Evolutionary conservation across 2,113 vertebrate species (phyloP).

Genomic region (Tretioscincus oriximinensis): DNA sequence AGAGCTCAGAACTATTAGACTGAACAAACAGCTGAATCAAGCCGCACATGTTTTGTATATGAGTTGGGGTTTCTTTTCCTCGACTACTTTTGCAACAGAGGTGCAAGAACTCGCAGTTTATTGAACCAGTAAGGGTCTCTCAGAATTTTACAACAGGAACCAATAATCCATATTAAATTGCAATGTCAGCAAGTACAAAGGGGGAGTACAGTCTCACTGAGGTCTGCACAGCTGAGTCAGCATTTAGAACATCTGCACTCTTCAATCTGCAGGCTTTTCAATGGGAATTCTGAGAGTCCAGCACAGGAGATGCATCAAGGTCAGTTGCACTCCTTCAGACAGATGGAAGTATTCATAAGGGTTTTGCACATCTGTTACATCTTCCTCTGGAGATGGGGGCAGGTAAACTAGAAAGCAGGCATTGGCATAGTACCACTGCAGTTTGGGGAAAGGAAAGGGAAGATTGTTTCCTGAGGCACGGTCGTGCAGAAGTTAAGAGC

Average conservation of each 20-base stretch:
- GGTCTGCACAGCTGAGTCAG: neutral
- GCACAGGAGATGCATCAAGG: neutral
- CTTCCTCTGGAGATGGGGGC: too few relatives aligned
- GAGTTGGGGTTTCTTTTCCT: neutral
- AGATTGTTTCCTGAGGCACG: neutral
- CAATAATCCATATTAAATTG: neutral
- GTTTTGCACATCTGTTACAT: too few relatives aligned
- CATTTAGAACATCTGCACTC: neutral
- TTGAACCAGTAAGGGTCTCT: neutral
- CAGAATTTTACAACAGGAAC: neutral
- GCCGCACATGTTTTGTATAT: neutral
- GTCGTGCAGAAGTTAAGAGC: too few relatives aligned
- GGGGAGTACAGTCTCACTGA: neutral
- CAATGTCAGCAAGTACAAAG: neutral
- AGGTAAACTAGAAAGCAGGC: too few relatives aligned
- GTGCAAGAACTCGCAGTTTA: neutral
- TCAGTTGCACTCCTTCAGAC: too few relatives aligned
- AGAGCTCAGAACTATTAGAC: conserved; percentile 13
- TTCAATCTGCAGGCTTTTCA: neutral
- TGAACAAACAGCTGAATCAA: neutral
- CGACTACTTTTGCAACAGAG: neutral
- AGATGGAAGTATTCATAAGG: too few relatives aligned
- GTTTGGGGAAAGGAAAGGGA: neutral
- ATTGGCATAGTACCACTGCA: neutral
- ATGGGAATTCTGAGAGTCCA: neutral